Evolutionary conservation across 2,888 invertebrate genomes (phyloP).

Genomic region (Caenorhabditis auriculariae): DNA sequence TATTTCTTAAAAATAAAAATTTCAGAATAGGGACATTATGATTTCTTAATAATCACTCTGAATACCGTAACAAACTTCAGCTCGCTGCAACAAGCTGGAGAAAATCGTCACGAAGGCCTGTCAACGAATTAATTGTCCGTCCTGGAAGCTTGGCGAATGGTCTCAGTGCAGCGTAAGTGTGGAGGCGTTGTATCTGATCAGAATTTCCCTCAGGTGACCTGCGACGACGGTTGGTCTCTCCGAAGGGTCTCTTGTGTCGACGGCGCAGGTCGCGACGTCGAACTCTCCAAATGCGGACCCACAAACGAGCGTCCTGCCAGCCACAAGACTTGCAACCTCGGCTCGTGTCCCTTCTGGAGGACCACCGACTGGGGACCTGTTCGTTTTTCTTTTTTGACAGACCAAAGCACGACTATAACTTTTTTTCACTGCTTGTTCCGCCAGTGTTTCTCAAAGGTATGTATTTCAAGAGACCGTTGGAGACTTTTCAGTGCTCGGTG

Average conservation of each 20-base stretch:
- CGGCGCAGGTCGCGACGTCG: constrained; percentile 40
- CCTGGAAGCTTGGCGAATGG: constrained; percentile 65
- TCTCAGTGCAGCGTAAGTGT: constrained; percentile 36
- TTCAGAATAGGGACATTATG: too few relatives aligned
- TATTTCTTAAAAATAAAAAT: too few relatives aligned
- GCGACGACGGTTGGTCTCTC: constrained; percentile 60
- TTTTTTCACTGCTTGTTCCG: neutral
- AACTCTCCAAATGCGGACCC: constrained; percentile 37
- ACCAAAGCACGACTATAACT: neutral
- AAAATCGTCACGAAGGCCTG: constrained; percentile 63
- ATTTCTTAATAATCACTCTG: too few relatives aligned
- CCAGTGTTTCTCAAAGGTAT: too few relatives aligned
- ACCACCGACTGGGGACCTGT: constrained; percentile 64
- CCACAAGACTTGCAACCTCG: constrained; percentile 64
- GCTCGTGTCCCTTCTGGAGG: constrained; percentile 66
- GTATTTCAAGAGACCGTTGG: too few relatives aligned
- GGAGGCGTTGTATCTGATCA: neutral
- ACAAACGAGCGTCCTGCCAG: constrained; percentile 38
- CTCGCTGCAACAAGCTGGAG: constrained; percentile 47
- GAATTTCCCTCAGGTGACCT: constrained; percentile 11
- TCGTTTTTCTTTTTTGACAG: constrained; percentile 16
- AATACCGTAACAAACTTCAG: constrained; percentile 5
- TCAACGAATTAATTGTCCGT: constrained; percentile 64
- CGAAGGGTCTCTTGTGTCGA: constrained; percentile 58
- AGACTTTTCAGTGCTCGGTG: constrained; percentile 54